These are phyloP conservation scores for Channallabes apus DNA, from an alignment of 2,797 vertebrate species.

Conservation along the genomic window DNA sequence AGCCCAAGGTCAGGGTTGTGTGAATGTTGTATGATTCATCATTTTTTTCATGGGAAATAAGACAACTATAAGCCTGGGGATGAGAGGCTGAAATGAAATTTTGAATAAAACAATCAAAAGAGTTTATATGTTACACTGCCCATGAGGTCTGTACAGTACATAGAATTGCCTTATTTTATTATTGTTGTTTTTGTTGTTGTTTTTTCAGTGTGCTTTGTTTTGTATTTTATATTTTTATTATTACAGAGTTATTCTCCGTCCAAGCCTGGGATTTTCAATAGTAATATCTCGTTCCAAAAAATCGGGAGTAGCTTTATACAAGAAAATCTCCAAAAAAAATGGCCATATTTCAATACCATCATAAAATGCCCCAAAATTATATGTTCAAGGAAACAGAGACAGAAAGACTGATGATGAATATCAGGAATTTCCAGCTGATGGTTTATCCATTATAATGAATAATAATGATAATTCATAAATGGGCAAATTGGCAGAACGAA, in stretches of 20 bases:
- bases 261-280: background rate
- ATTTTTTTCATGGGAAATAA: background rate
- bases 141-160: background rate
- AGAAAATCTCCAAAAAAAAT: background rate
- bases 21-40: background rate
- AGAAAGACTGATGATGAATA: background rate
- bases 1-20: background rate
- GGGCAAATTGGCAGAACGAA: no score
- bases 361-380: background rate
- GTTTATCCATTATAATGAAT: background rate
- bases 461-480: no score
- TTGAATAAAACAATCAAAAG: constrained; percentile 1
- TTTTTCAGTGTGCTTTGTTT: background rate
- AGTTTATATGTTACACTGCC: background rate
- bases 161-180: background rate
- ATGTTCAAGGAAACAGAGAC: background rate
- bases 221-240: background rate
- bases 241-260: background rate
- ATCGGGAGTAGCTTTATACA: background rate
- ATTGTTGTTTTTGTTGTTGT: background rate
- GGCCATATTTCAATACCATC: background rate
- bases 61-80: background rate
- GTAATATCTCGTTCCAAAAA: background rate
- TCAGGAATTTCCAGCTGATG: background rate
- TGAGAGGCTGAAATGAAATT: background rate